These are phyloP conservation scores for Dryas iulia DNA, from an alignment of 1,140 invertebrate genomes.

Conservation along the genomic window DNA sequence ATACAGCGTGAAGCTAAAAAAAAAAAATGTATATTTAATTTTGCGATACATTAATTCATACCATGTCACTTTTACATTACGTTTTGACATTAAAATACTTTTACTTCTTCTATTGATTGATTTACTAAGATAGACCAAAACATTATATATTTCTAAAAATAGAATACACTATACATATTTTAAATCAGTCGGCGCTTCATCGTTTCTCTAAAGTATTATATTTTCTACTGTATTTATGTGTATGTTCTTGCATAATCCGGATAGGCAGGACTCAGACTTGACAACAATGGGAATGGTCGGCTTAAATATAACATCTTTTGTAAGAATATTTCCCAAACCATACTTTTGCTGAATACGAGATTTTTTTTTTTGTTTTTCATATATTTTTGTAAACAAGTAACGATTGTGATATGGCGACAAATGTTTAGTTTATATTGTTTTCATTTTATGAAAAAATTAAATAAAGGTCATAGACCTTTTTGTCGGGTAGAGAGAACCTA, in stretches of 20 bases:
- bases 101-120: too few species aligned
- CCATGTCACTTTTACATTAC: too few species aligned
- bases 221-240: constrained; percentile 20
- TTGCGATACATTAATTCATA: too few species aligned
- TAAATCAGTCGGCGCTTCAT: neutral
- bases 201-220: neutral
- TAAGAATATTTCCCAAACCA: constrained; percentile 5
- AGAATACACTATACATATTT: neutral
- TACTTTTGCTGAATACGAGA: neutral
- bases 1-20: too few species aligned
- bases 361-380: neutral
- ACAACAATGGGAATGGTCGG: constrained; percentile 10
- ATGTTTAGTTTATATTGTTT: too few species aligned
- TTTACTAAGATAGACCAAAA: too few species aligned
- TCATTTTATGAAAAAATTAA: too few species aligned
- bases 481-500: too few species aligned
- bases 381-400: neutral
- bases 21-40: too few species aligned
- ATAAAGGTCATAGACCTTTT: too few species aligned
- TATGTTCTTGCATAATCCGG: constrained; percentile 33
- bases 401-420: too few species aligned
- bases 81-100: too few species aligned
- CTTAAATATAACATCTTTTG: constrained; percentile 17
- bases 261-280: constrained; percentile 35
- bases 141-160: neutral